Evolutionary conservation across 2,797 vertebrate species (phyloP), one percentile per base, ranked within the genome.

Genomic region (Sternarchorhynchus goeldii): DNA sequence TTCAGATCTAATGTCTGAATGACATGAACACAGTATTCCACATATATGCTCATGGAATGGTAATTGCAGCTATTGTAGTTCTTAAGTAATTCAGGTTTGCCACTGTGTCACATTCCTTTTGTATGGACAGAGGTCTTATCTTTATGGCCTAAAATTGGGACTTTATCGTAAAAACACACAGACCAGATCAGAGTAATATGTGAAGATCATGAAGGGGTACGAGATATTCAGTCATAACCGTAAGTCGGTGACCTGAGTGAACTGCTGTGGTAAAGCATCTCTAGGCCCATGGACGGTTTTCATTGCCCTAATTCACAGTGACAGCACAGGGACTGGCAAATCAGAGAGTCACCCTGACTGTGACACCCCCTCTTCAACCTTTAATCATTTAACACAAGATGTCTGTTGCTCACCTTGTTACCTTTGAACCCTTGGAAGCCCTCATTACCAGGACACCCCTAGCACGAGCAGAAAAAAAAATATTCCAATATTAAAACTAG

Each of bases 351-450:
- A 34, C 41, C 20, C 17, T 68, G 41, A 18, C 31, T 63, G 8
- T 50, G 21, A 73, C n/a, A 34, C 20, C 2, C 10, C 2, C 29
- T 21, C 14, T 39, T 58, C 5, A 21, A 29, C 71, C 55, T 74
- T 45, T 20, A 34, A 66, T 58, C 59, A 68, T 32, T 70, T 8
- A 72, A 62, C 55, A 53, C 18, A 8, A 64, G 18, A n/a, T n/a
- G 2, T 7, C 29, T 31, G 62, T 21, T 2, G 76, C 91, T 93
- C 90, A 96, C 96, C 92, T 94, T 94, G 82, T 95, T 91, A 83
- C 96, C 96, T 91, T 96, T 96, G 67, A 94, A 91, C 41, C 96
- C 96, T 73, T 84, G 80, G 76, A 82, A 87, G 5, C 96, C 96
- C 32, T 85, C 84, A 5, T 89, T 91, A 66, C 96, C 96, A 8